Conservation (phyloP, 2,113 vertebrate genomes). For the Lepus americanus region DNA sequence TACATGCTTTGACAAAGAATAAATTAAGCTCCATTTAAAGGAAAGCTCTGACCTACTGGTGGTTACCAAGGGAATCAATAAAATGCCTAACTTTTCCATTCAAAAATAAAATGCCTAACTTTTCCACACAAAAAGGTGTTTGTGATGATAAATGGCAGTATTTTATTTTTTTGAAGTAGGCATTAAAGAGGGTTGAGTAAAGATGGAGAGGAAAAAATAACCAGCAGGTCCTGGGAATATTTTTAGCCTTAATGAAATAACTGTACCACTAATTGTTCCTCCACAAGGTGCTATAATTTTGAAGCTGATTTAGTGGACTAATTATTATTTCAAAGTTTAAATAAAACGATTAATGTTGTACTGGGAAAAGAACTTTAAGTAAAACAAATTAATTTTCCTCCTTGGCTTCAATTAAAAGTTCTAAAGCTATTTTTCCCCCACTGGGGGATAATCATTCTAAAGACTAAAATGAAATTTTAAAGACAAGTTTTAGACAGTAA, state of each 20-base stretch:
- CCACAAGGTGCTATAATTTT: conserved; percentile 10
- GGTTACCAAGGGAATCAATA: conserved; percentile 43
- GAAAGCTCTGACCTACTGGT: conserved; percentile 56
- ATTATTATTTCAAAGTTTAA: conserved; percentile 66
- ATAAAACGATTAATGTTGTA: conserved; percentile 16
- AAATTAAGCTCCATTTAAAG: conserved; percentile 65
- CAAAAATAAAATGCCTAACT: conserved; percentile 59
- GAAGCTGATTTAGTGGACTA: conserved; percentile 25
- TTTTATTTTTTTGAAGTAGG: conserved; percentile 61
- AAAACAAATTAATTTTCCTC: conserved; percentile 46
- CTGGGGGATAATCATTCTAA: not conserved
- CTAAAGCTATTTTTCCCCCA: conserved; percentile 32
- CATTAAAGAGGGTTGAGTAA: conserved; percentile 1
- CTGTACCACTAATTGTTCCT: conserved; percentile 14
- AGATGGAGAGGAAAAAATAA: not conserved
- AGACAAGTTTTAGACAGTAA: conserved; percentile 33
- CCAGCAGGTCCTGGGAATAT: conserved; percentile 22
- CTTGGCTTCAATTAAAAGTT: conserved; percentile 34
- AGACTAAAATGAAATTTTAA: conserved; percentile 64
- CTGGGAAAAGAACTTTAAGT: conserved; percentile 35
- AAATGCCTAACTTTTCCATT: conserved; percentile 62
- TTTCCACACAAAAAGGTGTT: conserved; percentile 27
- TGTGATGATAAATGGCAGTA: not conserved
- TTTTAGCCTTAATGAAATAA: conserved; percentile 59
- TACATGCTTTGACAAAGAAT: conserved; percentile 31